Evolutionary conservation across 1,140 invertebrate genomes (phyloP), one percentile per base, ranked within the genome.

Genomic region (Drosophila obscura): DNA sequence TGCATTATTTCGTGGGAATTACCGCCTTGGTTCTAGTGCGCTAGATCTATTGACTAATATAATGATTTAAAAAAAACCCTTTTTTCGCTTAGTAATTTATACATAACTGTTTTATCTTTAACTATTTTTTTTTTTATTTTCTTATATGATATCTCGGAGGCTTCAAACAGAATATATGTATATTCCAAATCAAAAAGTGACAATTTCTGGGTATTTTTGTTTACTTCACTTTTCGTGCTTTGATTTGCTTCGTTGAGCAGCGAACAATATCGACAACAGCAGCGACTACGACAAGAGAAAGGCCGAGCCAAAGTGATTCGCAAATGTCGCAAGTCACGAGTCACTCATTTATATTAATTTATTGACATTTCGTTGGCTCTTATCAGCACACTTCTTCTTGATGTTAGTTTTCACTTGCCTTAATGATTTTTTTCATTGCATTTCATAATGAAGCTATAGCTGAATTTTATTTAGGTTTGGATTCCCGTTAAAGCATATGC

Each of bases 301-400:
- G 57, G 31, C 50, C 53, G 49, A 28, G 19, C 45, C 58, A 31
- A 15, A 71, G 53, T 62, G 60, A 80, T 46, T 48, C 41, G 48
- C 6, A 44, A 48, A 41, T 45, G 64, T 39, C 48, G 49, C 50
- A 43, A 80, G 81, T 84, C 81, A 84, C 81, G 81, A 84, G 81
- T 82, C 74, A 77, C 74, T 87, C 82, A 82, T 82, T 85, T 87
- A 82, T 82, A 87, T 87, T 87, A 87, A 87, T 85, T 85, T 87
- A 85, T 85, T 85, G 82, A 75, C 83, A 78, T 82, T 85, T 77
- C 48, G 64, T 63, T 78, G 58, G 49, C 49, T 83, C 62, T 76
- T 83, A 84, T 84, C 81, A 80, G 73, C 49, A 72, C 48, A 58
- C 43, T 57, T 69, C 51, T 56, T 41, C 44, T 45, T 65, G 45